These are phyloP conservation scores for Mobula birostris DNA, from an alignment of 2,113 vertebrate species.

Conservation along the genomic window DNA sequence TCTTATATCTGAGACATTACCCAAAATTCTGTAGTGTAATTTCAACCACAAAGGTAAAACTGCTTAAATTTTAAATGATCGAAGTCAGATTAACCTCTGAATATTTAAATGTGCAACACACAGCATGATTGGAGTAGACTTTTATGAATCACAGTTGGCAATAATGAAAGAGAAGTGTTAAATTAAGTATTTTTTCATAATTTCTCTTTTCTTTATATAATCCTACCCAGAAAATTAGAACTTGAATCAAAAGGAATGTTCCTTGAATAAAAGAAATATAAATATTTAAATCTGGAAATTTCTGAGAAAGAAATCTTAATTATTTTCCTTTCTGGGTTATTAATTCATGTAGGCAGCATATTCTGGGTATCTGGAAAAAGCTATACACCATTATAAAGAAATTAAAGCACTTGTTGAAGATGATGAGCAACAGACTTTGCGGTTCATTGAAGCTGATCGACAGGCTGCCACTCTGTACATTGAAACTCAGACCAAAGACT, in stretches of 20 bases:
- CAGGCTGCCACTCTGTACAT: constrained; percentile 36
- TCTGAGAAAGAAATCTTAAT: not conserved
- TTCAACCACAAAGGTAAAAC: not conserved
- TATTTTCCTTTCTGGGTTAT: not conserved
- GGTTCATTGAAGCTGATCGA: constrained; percentile 42
- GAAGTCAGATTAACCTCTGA: not conserved
- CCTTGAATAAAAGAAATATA: not conserved
- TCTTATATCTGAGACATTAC: not conserved
- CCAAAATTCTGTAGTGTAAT: not conserved
- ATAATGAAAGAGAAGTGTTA: not conserved
- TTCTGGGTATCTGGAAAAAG: constrained; percentile 41
- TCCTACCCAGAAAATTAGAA: not conserved
- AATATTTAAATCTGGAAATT: not conserved
- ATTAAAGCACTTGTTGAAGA: constrained; percentile 46
- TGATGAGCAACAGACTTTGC: constrained; percentile 39
- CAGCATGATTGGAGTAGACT: not conserved
- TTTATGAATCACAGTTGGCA: not conserved
- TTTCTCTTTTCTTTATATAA: not conserved
- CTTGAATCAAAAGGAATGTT: not conserved
- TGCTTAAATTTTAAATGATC: not conserved
- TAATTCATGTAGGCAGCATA: constrained; percentile 41
- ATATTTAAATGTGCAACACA: not conserved
- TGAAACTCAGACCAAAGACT: constrained; percentile 43
- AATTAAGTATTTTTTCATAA: not conserved
- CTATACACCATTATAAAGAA: constrained; percentile 46